Conservation (phyloP, 2,797 vertebrate species). For the Sebastes paucispinis region DNA sequence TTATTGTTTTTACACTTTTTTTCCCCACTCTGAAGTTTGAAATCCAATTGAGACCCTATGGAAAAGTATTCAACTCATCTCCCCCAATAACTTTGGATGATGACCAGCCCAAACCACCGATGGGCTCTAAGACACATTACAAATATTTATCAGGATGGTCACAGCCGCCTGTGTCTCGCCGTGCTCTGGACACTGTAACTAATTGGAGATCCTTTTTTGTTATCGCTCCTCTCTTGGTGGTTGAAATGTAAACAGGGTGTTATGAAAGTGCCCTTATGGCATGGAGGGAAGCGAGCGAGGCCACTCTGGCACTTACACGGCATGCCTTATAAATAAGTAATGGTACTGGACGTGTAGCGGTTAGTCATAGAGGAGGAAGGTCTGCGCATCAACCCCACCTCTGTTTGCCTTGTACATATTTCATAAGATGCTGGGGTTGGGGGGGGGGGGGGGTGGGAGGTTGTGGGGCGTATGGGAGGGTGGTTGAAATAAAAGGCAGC, state of each 20-base stretch:
- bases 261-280: conserved; percentile 84
- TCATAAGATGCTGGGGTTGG: conserved; percentile 80
- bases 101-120: conserved; percentile 55
- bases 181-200: conserved; percentile 77
- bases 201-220: conserved; percentile 79
- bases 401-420: conserved; percentile 89
- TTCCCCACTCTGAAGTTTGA: conserved; percentile 13
- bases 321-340: conserved; percentile 88
- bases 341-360: conserved; percentile 86
- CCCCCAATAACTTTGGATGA: conserved; percentile 61
- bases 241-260: conserved; percentile 83
- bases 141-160: conserved; percentile 73
- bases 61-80: conserved; percentile 61
- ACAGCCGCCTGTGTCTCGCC: conserved; percentile 42
- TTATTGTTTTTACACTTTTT: conserved; percentile 20
- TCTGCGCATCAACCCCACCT: conserved; percentile 84
- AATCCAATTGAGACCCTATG: conserved; percentile 22
- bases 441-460: conserved; percentile 54
- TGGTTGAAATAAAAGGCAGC: conserved; percentile 82
- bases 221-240: conserved; percentile 75
- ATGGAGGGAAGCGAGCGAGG: conserved; percentile 74
- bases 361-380: conserved; percentile 84
- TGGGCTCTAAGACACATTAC: conserved; percentile 51
- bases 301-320: conserved; percentile 84
- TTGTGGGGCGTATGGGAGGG: conserved; percentile 70